These are phyloP conservation scores for Psittacula echo DNA, from an alignment of 2,797 vertebrate genomes.

Conservation along the genomic window DNA sequence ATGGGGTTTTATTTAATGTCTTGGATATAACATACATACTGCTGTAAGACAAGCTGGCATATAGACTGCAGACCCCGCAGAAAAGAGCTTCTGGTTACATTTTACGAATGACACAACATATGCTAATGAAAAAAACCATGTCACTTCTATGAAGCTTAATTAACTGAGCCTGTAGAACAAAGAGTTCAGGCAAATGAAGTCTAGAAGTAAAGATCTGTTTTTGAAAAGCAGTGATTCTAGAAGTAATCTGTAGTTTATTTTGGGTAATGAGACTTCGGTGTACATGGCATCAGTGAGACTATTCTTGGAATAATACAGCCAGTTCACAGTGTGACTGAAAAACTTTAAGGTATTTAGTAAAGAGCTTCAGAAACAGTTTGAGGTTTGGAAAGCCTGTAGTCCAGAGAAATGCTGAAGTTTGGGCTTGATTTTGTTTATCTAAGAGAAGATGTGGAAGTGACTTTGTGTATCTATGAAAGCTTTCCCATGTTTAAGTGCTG, in stretches of 20 bases:
- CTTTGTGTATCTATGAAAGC: neutral
- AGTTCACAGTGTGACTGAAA: neutral
- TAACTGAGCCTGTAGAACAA: neutral
- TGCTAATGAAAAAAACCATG: neutral
- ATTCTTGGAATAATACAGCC: rapidly evolving
- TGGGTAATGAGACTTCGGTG: neutral
- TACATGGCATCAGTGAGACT: neutral
- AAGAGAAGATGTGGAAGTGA: neutral
- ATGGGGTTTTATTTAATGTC: neutral
- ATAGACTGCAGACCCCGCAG: neutral
- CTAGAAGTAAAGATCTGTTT: neutral
- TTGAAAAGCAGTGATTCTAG: neutral
- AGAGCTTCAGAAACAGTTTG: neutral
- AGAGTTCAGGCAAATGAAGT: neutral
- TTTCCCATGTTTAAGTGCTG: neutral
- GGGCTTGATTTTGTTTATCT: neutral
- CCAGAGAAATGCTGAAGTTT: neutral
- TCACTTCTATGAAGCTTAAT: neutral
- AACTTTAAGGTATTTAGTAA: neutral
- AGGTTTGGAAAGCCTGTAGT: neutral
- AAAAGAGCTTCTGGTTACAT: neutral
- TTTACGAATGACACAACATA: neutral
- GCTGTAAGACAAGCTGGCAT: neutral
- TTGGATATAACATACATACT: neutral
- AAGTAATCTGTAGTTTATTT: neutral